Evolutionary conservation across 2,888 invertebrate species (phyloP).

Genomic region (Xestia c-nigrum): DNA sequence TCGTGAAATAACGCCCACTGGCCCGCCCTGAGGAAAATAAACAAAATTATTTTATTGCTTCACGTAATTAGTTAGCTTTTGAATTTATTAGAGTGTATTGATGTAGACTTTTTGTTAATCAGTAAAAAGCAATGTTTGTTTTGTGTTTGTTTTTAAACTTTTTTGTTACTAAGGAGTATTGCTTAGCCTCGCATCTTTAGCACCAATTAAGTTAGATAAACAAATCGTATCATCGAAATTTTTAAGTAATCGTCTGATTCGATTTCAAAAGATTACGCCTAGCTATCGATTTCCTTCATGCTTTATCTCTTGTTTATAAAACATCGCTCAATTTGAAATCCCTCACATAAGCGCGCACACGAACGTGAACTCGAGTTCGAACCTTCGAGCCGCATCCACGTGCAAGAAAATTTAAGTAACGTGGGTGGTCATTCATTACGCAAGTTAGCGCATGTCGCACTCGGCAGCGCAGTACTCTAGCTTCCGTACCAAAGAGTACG

Average conservation of each 20-base stretch:
- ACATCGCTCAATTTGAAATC: conserved; percentile 19
- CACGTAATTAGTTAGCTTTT: conserved; percentile 39
- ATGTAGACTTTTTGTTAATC: conserved; percentile 26
- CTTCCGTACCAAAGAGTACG: conserved; percentile 34
- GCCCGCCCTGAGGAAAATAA: conserved; percentile 33
- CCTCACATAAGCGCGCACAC: background rate
- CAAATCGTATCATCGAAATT: background rate
- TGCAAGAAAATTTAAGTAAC: conserved; percentile 39
- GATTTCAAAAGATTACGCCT: conserved; percentile 16
- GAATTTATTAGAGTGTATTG: conserved; percentile 34
- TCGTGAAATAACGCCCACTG: conserved; percentile 36
- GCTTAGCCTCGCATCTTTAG: background rate
- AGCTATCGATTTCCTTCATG: conserved; percentile 7
- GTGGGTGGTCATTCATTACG: conserved; percentile 66
- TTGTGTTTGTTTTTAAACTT: no score
- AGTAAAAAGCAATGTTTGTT: conserved; percentile 15
- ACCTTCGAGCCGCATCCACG: conserved; percentile 21
- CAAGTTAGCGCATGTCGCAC: conserved; percentile 51
- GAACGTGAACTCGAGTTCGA: conserved; percentile 8
- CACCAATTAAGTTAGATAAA: background rate
- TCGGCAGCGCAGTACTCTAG: conserved; percentile 5
- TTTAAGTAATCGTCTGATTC: conserved; percentile 3
- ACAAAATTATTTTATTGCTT: conserved; percentile 40
- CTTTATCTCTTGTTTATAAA: conserved; percentile 30
- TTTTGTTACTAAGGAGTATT: background rate